phyloP scores from a whole-genome alignment of 2,888 invertebrate species.

The Bedellia somnulentella region DNA sequence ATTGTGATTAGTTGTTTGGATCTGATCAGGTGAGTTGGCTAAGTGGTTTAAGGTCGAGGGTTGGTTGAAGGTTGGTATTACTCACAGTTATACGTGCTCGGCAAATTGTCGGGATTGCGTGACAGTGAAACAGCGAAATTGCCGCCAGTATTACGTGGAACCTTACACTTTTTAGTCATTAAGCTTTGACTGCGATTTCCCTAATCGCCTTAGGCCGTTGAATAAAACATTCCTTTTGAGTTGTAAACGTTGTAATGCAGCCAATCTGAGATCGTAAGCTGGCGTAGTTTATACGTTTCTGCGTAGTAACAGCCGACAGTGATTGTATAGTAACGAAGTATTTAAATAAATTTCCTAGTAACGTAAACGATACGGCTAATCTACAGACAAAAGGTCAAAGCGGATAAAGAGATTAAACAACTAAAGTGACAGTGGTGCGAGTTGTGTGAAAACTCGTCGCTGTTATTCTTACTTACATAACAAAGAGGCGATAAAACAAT shows the following conservation, averaged over 20 bases:
- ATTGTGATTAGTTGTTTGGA: conserved; percentile 37
- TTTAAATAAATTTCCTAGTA: too few relatives aligned
- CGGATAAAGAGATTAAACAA: conserved; percentile 23
- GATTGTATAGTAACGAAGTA: too few relatives aligned
- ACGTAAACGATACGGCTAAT: too few relatives aligned
- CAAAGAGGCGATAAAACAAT: too few relatives aligned
- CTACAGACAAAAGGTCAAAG: conserved; percentile 21
- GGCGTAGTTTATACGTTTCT: too few relatives aligned
- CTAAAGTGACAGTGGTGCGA: conserved; percentile 22
- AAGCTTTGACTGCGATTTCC: conserved; percentile 2
- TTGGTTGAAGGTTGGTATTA: conserved; percentile 13
- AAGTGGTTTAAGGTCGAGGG: conserved; percentile 29
- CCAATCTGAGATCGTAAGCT: too few relatives aligned
- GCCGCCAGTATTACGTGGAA: conserved; percentile 1
- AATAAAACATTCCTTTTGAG: too few relatives aligned
- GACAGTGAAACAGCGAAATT: conserved; percentile 19
- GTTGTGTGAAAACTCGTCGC: conserved; percentile 16
- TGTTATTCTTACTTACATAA: too few relatives aligned
- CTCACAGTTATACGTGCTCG: conserved; percentile 10
- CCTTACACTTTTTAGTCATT: conserved; percentile 3
- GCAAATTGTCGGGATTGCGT: conserved; percentile 28
- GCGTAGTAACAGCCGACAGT: too few relatives aligned
- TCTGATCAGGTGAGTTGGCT: conserved; percentile 45
- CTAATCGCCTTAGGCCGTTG: too few relatives aligned
- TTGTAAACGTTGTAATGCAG: too few relatives aligned